phyloP scores from a whole-genome alignment of 2,113 vertebrate species.

The Dicentrarchus labrax region DNA sequence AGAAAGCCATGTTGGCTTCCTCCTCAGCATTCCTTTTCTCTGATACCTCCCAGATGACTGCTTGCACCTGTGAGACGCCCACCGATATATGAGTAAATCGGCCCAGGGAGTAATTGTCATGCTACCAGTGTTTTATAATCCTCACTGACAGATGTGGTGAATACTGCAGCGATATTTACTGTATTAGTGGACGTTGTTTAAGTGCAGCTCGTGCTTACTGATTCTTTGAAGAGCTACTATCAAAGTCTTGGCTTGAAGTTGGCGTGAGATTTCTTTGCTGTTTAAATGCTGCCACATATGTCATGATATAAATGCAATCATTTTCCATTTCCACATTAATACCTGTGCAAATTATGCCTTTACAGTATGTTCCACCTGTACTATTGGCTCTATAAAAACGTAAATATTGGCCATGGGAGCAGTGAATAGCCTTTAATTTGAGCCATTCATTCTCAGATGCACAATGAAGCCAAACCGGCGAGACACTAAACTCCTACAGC shows the following conservation, averaged over 20 bases:
- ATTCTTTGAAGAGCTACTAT: conserved; percentile 15
- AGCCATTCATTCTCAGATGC: conserved; percentile 38
- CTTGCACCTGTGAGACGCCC: conserved; percentile 54
- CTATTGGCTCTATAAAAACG: conserved; percentile 28
- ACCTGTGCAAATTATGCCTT: conserved; percentile 26
- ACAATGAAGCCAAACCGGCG: conserved; percentile 35
- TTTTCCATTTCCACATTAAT: conserved; percentile 36
- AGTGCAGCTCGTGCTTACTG: not conserved
- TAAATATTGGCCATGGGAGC: conserved; percentile 32
- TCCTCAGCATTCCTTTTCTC: conserved; percentile 46
- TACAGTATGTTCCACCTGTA: conserved; percentile 42
- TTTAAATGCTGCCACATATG: conserved; percentile 21
- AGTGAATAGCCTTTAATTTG: conserved; percentile 45
- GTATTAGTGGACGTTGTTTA: conserved; percentile 3
- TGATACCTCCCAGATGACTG: conserved; percentile 38
- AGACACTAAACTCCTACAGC: conserved; percentile 58
- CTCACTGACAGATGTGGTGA: conserved; percentile 43
- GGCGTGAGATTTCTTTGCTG: conserved; percentile 18
- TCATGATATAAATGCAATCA: conserved; percentile 5
- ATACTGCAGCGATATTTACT: conserved; percentile 1
- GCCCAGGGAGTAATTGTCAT: conserved; percentile 28
- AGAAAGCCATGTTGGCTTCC: conserved; percentile 30
- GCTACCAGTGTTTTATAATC: conserved; percentile 46
- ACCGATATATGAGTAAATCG: conserved; percentile 18
- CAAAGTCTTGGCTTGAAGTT: conserved; percentile 14